phyloP scores from a whole-genome alignment of 2,113 vertebrate species.

The Rafetus swinhoei region DNA sequence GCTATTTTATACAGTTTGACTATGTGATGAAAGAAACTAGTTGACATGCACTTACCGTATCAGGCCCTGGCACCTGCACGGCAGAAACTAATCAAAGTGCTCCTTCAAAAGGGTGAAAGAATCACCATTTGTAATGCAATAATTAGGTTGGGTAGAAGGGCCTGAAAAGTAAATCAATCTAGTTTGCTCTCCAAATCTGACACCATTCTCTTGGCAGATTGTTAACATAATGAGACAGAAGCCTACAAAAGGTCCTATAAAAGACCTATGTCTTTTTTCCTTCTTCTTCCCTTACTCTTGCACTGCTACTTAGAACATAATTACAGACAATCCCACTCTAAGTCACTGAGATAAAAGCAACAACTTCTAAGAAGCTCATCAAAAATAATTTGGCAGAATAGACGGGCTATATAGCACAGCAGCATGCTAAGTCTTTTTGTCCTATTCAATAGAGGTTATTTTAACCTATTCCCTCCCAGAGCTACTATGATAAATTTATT shows the following conservation, averaged over 20 bases:
- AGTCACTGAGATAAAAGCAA: slow-evolving; percentile 63
- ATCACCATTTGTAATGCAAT: slow-evolving; percentile 82
- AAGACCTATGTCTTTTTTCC: slow-evolving; percentile 45
- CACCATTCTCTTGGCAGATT: slow-evolving; percentile 79
- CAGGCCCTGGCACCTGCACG: slow-evolving; percentile 76
- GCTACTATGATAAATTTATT: slow-evolving; percentile 61
- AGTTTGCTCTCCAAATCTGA: slow-evolving; percentile 77
- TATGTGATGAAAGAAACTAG: slow-evolving; percentile 68
- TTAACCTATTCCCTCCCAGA: slow-evolving; percentile 65
- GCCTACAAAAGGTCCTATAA: slow-evolving; percentile 71
- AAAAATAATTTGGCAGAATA: slow-evolving; percentile 74
- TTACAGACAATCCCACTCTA: slow-evolving; percentile 71
- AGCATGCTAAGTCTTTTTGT: slow-evolving; percentile 48
- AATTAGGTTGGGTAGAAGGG: slow-evolving; percentile 81
- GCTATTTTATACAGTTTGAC: slow-evolving; percentile 55
- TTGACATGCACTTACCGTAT: slow-evolving; percentile 79
- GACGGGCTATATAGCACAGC: slow-evolving; percentile 61
- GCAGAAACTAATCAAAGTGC: slow-evolving; percentile 80
- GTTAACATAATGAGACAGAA: slow-evolving; percentile 85
- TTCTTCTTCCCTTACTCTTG: slow-evolving; percentile 66
- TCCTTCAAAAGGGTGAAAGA: slow-evolving; percentile 80
- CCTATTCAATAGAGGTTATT: slow-evolving; percentile 66
- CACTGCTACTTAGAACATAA: slow-evolving; percentile 72
- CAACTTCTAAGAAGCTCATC: slow-evolving; percentile 62
- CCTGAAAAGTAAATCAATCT: slow-evolving; percentile 83